phyloP scores from a whole-genome alignment of 2,797 vertebrate genomes.

The Dallia pectoralis region DNA sequence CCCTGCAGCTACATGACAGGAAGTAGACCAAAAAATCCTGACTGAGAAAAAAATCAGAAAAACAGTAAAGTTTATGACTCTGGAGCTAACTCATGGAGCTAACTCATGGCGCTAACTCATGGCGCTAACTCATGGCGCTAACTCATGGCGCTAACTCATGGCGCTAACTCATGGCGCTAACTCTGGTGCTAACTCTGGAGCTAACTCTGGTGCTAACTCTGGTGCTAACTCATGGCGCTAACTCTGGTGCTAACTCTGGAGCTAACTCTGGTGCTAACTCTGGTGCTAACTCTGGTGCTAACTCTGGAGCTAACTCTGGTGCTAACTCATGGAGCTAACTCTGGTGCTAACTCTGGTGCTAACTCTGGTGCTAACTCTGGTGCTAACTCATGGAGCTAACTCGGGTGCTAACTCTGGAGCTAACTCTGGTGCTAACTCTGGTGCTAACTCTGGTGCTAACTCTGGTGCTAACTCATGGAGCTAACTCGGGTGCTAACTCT shows the following conservation, averaged over 20 bases:
- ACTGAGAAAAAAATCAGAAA: slow-evolving; percentile 28
- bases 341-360: slow-evolving; percentile 2
- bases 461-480: too few relatives aligned
- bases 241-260: too few relatives aligned
- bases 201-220: slow-evolving; percentile 1
- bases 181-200: not conserved
- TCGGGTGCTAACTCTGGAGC: not conserved
- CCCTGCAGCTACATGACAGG: slow-evolving; percentile 5
- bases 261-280: not conserved
- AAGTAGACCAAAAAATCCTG: slow-evolving; percentile 5
- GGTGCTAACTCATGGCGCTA: not conserved
- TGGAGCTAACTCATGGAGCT: not conserved
- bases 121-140: slow-evolving; percentile 13
- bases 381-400: too few relatives aligned
- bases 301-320: not conserved
- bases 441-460: slow-evolving; percentile 10
- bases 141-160: too few relatives aligned
- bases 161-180: not conserved
- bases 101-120: not conserved
- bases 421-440: not conserved
- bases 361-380: slow-evolving; percentile 6
- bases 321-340: not conserved
- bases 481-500: not conserved
- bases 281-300: slow-evolving; percentile 12
- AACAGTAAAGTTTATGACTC: not conserved